Evolutionary conservation across 2,888 invertebrate genomes (phyloP).

Genomic region (Germaria angustata): DNA sequence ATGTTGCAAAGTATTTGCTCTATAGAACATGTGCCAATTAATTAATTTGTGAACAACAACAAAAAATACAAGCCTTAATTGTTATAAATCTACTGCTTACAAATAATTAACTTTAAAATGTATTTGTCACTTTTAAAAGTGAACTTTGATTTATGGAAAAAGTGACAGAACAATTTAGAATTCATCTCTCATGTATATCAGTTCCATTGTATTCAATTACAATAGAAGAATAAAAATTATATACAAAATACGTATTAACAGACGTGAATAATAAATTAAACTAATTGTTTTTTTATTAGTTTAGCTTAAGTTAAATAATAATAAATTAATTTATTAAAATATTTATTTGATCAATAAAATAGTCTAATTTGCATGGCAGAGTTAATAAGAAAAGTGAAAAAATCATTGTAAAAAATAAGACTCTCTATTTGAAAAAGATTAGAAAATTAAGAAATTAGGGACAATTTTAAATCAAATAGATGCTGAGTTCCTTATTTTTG

Average conservation of each 20-base stretch:
- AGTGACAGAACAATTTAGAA: slow-evolving; percentile 46
- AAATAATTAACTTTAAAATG: slow-evolving; percentile 28
- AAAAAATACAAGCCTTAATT: slow-evolving; percentile 2
- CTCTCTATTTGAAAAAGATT: too few relatives aligned
- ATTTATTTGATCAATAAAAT: slow-evolving; percentile 24
- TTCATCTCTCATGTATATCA: slow-evolving; percentile 31
- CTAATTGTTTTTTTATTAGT: slow-evolving; percentile 31
- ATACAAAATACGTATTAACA: background rate
- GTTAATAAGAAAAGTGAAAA: too few relatives aligned
- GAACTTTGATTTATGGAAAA: slow-evolving; percentile 45
- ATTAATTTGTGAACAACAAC: slow-evolving; percentile 17
- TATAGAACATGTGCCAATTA: slow-evolving; percentile 16
- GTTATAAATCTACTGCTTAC: slow-evolving; percentile 31
- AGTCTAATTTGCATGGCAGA: background rate
- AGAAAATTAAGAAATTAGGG: too few relatives aligned
- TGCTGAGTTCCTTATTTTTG: too few relatives aligned
- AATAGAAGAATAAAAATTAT: slow-evolving; percentile 4
- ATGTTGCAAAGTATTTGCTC: background rate
- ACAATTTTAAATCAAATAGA: too few relatives aligned
- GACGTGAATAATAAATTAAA: slow-evolving; percentile 26
- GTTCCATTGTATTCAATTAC: slow-evolving; percentile 31
- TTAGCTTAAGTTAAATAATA: slow-evolving; percentile 47
- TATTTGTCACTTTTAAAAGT: slow-evolving; percentile 45
- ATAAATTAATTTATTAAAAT: slow-evolving; percentile 54
- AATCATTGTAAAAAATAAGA: too few relatives aligned